These are phyloP conservation scores for Nomada goodeniana DNA, from an alignment of 2,888 invertebrate genomes.

Conservation along the genomic window DNA sequence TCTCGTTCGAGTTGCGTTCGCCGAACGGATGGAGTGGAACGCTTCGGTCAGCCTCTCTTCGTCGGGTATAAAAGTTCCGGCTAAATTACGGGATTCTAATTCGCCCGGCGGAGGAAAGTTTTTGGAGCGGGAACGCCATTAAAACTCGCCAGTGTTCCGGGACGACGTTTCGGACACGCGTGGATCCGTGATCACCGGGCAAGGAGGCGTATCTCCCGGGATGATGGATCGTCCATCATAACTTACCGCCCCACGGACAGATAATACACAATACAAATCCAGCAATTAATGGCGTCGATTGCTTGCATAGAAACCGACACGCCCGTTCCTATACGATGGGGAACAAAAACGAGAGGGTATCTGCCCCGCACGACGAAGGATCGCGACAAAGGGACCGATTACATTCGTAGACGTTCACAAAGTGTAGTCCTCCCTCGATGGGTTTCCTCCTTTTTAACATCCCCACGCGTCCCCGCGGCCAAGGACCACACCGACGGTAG, in stretches of 20 bases:
- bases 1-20: conserved; percentile 1
- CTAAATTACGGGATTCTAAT: conserved; percentile 55
- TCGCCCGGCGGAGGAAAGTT: conserved; percentile 42
- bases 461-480: neutral
- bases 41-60: conserved; percentile 19
- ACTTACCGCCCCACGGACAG: conserved; percentile 41
- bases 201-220: conserved; percentile 63
- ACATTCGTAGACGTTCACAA: conserved; percentile 16
- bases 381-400: conserved; percentile 37
- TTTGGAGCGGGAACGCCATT: conserved; percentile 38
- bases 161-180: conserved; percentile 46
- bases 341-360: conserved; percentile 31
- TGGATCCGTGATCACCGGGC: conserved; percentile 45
- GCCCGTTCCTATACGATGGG: conserved; percentile 5
- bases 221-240: conserved; percentile 67
- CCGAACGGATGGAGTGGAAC: conserved; percentile 12
- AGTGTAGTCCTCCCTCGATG: conserved; percentile 7
- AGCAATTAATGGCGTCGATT: conserved; percentile 71
- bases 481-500: conserved; percentile 31
- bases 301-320: conserved; percentile 49
- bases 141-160: conserved; percentile 49
- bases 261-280: conserved; percentile 67
- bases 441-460: conserved; percentile 6
- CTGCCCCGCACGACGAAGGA: neutral
- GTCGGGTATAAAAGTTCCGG: conserved; percentile 40